Evolutionary conservation across 1,140 invertebrate genomes (phyloP), one percentile per base, ranked within the genome.

Genomic region (Drosophila pseudoobscura): DNA sequence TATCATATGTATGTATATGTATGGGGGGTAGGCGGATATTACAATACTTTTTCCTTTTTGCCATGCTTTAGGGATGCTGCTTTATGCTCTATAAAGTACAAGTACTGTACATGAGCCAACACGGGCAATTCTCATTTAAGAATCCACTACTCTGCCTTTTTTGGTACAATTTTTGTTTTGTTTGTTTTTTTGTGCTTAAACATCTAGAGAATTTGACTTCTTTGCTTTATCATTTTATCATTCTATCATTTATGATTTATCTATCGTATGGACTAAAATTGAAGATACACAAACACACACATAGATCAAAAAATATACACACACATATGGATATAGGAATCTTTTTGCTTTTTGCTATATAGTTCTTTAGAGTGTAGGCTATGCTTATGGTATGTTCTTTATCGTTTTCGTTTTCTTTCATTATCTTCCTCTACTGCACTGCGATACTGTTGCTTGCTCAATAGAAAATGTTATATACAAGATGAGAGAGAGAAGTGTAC

Each of bases 151-250:
- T 75, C 55, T 66, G 61, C 55, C 62, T 64, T 71, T 78, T 87
- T 88, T 88, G 83, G 83, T 88, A 88, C 68, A 83, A 50, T 53
- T 77, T 70, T 58, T 58, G 24, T 54, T 70, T 63, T 70, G 22
- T 35, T 58, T 39, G 20, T 44, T 11, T 17, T 9, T 24, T 73
- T 53, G 15, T 75, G 70, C 83, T 88, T 87, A 88, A 68, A 56
- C 49, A 49, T 63, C 84, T 88, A 88, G 54, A 76, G 79, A 88
- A 88, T 88, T 88, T 88, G 83, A 88, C 83, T 88, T 87, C 78
- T 78, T 88, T 88, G 52, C 83, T 75, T 80, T 65, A 75, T 53
- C 72, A 62, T 49, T 58, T 58, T 39, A 60, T 45, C 72, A 62
- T 49, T 58, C 54, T 39, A 60, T 45, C 31, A 63, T 55, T 50